These are phyloP conservation scores for Parthenolecanium corni DNA, from an alignment of 2,888 invertebrate genomes.

Conservation along the genomic window DNA sequence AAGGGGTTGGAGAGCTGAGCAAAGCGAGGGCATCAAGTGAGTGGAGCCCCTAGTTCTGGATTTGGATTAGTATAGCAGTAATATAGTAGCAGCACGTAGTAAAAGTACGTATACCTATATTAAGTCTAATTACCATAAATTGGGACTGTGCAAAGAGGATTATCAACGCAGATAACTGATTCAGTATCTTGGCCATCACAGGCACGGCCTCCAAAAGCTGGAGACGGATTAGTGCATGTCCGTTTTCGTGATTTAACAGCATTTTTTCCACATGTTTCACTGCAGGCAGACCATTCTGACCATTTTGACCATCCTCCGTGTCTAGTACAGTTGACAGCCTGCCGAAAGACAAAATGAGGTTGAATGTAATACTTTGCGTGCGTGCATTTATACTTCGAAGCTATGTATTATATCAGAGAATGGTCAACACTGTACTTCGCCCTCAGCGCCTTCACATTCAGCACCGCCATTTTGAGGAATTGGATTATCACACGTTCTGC, in stretches of 20 bases:
- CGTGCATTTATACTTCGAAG: no score
- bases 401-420: background rate
- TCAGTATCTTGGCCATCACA: slow-evolving; percentile 72
- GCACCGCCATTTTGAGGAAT: slow-evolving; percentile 66
- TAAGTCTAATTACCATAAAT: slow-evolving; percentile 31
- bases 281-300: slow-evolving; percentile 86
- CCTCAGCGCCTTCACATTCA: slow-evolving; percentile 48
- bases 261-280: slow-evolving; percentile 58
- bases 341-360: slow-evolving; percentile 32
- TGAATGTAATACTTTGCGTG: no score
- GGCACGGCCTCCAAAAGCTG: slow-evolving; percentile 69
- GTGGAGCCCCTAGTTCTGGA: no score
- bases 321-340: slow-evolving; percentile 70
- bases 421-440: slow-evolving; percentile 35
- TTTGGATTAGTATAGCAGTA: no score
- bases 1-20: no score
- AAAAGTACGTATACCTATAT: no score
- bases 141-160: slow-evolving; percentile 63
- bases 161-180: slow-evolving; percentile 64
- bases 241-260: slow-evolving; percentile 71
- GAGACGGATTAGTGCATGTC: slow-evolving; percentile 75
- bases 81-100: no score
- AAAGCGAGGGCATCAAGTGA: no score
- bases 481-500: slow-evolving; percentile 72
- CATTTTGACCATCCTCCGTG: slow-evolving; percentile 91